A percentile compares a stretch with the other conserved stretches of the same genome.
These are phyloP conservation scores for Varecia variegata DNA, from an alignment of 2,797 vertebrate genomes.

Conservation along the genomic window DNA sequence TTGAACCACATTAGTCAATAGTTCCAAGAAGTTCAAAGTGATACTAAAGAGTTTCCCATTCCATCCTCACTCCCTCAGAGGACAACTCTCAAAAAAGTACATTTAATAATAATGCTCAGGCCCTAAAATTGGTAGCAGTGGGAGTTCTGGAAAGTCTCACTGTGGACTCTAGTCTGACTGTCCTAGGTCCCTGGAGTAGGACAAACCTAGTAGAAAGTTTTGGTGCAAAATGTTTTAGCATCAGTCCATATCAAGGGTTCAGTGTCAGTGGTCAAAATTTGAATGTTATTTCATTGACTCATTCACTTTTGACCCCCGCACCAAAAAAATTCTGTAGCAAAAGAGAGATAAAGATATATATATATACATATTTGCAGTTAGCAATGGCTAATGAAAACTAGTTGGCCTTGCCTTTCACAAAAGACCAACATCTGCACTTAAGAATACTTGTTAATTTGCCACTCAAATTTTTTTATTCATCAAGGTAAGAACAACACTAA, in stretches of 20 bases:
- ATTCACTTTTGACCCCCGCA: not conserved
- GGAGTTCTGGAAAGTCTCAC: not conserved
- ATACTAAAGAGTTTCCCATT: not conserved
- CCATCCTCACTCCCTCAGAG: not conserved
- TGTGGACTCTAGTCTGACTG: rapidly evolving
- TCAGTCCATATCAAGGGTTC: not conserved
- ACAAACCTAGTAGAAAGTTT: not conserved
- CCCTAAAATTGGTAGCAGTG: not conserved
- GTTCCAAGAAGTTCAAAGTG: not conserved
- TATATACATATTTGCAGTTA: not conserved
- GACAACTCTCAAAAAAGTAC: not conserved
- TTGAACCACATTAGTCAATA: not conserved
- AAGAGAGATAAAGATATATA: not conserved
- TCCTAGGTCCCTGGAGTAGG: no score
- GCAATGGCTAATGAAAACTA: not conserved
- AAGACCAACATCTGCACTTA: not conserved
- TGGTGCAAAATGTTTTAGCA: not conserved
- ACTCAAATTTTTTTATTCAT: not conserved
- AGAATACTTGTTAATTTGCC: not conserved
- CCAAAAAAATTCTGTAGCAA: not conserved
- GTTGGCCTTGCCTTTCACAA: not conserved
- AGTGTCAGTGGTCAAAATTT: not conserved
- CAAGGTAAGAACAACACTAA: not conserved
- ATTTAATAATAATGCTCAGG: not conserved
- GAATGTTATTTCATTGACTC: not conserved